Conservation (phyloP, 2,888 invertebrate species). For the Apamea epomidion region DNA sequence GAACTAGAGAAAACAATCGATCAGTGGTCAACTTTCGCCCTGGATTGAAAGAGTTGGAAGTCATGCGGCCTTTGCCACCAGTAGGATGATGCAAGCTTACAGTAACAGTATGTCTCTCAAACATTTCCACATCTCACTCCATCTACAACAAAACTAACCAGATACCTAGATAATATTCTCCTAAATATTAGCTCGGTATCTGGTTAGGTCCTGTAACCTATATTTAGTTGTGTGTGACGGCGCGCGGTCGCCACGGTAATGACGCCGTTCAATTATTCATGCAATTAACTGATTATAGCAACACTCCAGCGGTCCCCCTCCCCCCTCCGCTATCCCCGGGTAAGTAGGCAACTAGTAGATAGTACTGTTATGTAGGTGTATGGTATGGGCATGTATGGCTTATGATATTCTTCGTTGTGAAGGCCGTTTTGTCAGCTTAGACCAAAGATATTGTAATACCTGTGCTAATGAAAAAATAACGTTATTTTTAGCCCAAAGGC, state of each 20-base stretch:
- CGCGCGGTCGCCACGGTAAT: constrained; percentile 72
- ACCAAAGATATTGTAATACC: no score
- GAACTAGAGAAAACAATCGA: no score
- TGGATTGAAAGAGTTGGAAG: no score
- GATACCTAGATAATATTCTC: constrained; percentile 23
- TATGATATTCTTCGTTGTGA: background rate
- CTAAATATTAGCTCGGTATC: no score
- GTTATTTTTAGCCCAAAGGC: no score
- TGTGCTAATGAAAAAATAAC: no score
- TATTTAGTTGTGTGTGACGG: constrained; percentile 63
- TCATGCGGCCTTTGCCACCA: no score
- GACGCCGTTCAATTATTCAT: constrained; percentile 87
- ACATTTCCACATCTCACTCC: background rate
- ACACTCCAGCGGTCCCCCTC: constrained; percentile 73
- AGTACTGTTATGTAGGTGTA: background rate
- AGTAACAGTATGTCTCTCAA: no score
- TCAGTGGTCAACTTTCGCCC: no score
- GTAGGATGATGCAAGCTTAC: no score
- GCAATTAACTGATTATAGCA: constrained; percentile 90
- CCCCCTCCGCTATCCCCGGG: constrained; percentile 30
- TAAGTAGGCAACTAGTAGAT: constrained; percentile 30
- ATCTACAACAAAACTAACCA: background rate
- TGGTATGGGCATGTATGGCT: background rate
- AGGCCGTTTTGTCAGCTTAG: background rate
- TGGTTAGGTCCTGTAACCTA: constrained; percentile 56